These are phyloP conservation scores for Zoanthus solanderi DNA, from an alignment of 92 coral and sea anemone species.

Conservation along the genomic window DNA sequence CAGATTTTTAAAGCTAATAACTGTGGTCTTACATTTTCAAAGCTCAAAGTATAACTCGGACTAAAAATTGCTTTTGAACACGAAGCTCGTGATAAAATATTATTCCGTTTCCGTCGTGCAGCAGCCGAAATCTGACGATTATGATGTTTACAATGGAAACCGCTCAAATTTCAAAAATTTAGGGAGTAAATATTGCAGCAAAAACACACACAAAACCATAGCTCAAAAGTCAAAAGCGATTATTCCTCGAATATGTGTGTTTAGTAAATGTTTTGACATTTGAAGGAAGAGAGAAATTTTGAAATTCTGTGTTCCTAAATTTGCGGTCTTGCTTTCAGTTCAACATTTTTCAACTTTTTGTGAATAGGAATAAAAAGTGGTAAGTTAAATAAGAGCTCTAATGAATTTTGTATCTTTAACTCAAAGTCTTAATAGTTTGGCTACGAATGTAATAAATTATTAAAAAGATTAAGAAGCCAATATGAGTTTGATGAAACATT, in stretches of 20 bases:
- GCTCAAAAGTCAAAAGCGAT: slow-evolving; percentile 60
- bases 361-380: not conserved
- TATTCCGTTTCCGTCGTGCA: not conserved
- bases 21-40: too few species aligned
- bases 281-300: not conserved
- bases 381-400: not conserved
- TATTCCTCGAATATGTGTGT: slow-evolving; percentile 63
- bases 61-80: not conserved
- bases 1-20: too few species aligned
- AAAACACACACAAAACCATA: slow-evolving; percentile 55
- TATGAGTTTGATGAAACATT: slow-evolving; percentile 7
- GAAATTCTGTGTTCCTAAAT: not conserved
- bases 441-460: not conserved
- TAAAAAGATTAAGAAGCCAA: not conserved
- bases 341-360: not conserved
- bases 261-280: slow-evolving; percentile 38
- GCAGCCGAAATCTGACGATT: not conserved
- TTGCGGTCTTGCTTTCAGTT: not conserved
- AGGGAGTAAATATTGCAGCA: slow-evolving; percentile 71
- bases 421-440: not conserved
- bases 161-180: slow-evolving; percentile 70
- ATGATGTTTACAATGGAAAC: slow-evolving; percentile 35
- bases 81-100: not conserved
- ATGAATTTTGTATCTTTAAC: not conserved
- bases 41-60: not conserved